A percentile compares a stretch with the other conserved stretches of the same genome.
These are phyloP conservation scores for Anser cygnoides DNA, from an alignment of 2,113 vertebrate genomes.

Conservation along the genomic window DNA sequence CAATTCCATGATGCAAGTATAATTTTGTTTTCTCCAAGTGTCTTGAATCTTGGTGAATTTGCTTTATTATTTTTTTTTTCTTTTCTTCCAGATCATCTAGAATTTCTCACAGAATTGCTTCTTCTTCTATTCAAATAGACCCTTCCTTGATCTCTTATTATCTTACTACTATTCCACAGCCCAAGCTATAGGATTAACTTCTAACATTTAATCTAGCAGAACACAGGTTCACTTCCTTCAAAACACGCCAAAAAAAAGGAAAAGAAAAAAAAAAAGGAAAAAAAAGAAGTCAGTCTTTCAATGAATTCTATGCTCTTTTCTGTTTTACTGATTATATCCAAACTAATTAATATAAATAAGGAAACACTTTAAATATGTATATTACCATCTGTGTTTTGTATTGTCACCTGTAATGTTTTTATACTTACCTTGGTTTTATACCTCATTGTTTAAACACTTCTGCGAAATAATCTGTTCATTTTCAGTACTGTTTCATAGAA, in stretches of 20 bases:
- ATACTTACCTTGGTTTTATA: neutral
- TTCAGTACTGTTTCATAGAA: neutral
- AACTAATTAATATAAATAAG: neutral
- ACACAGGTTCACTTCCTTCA: neutral
- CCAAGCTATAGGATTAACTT: neutral
- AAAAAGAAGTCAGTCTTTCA: neutral
- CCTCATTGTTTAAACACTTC: neutral
- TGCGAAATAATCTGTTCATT: neutral
- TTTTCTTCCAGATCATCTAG: neutral
- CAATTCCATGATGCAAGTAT: neutral
- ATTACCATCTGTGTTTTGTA: neutral
- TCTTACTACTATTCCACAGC: neutral
- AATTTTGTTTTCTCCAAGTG: neutral
- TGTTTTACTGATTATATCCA: neutral
- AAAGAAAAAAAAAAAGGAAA: too few species aligned
- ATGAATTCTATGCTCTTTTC: neutral
- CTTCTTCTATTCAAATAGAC: neutral
- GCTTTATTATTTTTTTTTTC: neutral
- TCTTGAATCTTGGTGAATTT: neutral
- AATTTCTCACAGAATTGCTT: neutral
- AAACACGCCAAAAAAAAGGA: neutral
- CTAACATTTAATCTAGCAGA: neutral
- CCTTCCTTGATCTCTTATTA: rapidly evolving
- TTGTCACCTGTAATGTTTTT: neutral
- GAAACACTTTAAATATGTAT: neutral